Conservation (phyloP, 2,888 invertebrate species). For the Drosophila melanosoma region DNA sequence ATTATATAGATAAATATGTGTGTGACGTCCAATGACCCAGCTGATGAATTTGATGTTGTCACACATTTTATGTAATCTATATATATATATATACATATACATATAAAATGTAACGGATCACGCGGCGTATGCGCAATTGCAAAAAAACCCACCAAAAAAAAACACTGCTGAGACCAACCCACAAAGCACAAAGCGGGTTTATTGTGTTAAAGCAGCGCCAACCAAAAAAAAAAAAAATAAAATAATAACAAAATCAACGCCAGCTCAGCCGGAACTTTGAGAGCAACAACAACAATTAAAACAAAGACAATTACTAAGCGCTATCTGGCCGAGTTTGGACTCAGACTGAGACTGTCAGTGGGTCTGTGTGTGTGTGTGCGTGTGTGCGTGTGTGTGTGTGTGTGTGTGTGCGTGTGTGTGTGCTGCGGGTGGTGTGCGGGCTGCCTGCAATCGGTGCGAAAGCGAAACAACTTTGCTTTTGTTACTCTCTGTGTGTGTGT, state of each 20-base stretch:
- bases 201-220: constrained; percentile 38
- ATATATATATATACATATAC: too few species aligned
- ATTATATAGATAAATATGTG: constrained; percentile 4
- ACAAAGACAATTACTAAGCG: constrained; percentile 33
- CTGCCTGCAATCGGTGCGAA: constrained; percentile 47
- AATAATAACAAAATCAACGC: constrained; percentile 13
- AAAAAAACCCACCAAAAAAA: constrained; percentile 9
- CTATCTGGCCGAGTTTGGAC: constrained; percentile 58
- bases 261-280: constrained; percentile 74
- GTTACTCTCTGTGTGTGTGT: constrained; percentile 19
- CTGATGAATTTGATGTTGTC: constrained; percentile 45
- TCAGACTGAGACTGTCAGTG: constrained; percentile 22
- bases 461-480: constrained; percentile 65
- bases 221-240: background rate
- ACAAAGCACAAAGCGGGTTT: constrained; percentile 49
- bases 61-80: constrained; percentile 25
- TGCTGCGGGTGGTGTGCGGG: constrained; percentile 53
- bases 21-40: constrained; percentile 82
- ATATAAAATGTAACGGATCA: constrained; percentile 50
- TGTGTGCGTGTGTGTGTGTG: constrained; percentile 13
- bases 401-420: constrained; percentile 28
- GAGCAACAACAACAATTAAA: constrained; percentile 27
- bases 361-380: constrained; percentile 11
- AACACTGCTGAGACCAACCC: constrained; percentile 35
- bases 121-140: constrained; percentile 73